Percentiles rank a stretch among this genome's conserved stretches.
These are phyloP conservation scores for Osedax fenrisi DNA, from an alignment of 2,888 invertebrate species.

Conservation along the genomic window DNA sequence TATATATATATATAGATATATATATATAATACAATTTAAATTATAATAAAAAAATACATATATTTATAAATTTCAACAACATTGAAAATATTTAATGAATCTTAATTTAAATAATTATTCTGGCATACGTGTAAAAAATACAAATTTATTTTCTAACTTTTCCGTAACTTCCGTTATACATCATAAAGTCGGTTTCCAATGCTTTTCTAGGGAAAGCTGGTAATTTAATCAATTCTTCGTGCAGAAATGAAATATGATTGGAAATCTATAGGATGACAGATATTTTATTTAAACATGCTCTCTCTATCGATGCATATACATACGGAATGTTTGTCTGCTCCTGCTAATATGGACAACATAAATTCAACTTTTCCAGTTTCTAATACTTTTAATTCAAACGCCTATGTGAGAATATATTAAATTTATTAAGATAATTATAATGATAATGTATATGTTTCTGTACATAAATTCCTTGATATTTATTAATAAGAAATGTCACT, in stretches of 20 bases:
- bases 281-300: too few relatives aligned
- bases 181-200: constrained; percentile 82
- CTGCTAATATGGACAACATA: constrained; percentile 45
- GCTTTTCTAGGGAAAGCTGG: constrained; percentile 96
- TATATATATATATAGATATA: too few relatives aligned
- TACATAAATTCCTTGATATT: not conserved
- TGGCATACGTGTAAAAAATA: too few relatives aligned
- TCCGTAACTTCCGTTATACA: constrained; percentile 56
- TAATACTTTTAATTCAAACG: constrained; percentile 80
- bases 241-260: constrained; percentile 89
- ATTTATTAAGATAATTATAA: too few relatives aligned
- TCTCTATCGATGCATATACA: too few relatives aligned
- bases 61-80: too few relatives aligned
- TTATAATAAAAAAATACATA: too few relatives aligned
- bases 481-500: not conserved
- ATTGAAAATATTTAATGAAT: too few relatives aligned
- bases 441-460: too few relatives aligned
- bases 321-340: constrained; percentile 44
- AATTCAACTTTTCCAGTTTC: constrained; percentile 77
- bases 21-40: too few relatives aligned
- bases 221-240: constrained; percentile 93
- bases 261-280: constrained; percentile 59
- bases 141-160: constrained; percentile 56
- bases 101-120: too few relatives aligned
- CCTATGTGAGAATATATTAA: constrained; percentile 53